A percentile compares a stretch with the other conserved stretches of the same genome.
phyloP scores from a whole-genome alignment of 1,140 invertebrate species.

The Drosophila micromelanica region DNA sequence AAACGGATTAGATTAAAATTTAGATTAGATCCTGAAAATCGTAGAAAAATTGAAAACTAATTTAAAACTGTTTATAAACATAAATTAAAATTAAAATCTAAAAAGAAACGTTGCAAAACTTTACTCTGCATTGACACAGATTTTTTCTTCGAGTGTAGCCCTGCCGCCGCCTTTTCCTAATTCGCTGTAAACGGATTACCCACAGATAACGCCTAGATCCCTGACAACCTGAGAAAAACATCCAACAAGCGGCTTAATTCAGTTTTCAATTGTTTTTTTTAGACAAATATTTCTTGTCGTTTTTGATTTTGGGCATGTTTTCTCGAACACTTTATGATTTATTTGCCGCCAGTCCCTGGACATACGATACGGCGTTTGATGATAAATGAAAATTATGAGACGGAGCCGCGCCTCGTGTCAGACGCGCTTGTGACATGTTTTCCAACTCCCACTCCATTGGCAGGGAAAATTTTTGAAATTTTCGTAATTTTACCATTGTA shows the following conservation, averaged over 20 bases:
- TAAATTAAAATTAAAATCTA: no score
- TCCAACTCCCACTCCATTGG: neutral
- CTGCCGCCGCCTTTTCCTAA: neutral
- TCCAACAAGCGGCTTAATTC: conserved; percentile 41
- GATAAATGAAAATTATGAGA: conserved; percentile 5
- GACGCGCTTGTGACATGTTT: conserved; percentile 18
- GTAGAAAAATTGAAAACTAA: no score
- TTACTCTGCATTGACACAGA: no score
- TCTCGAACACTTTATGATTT: conserved; percentile 3
- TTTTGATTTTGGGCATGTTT: neutral
- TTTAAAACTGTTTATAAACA: no score
- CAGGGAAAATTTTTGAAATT: conserved; percentile 9
- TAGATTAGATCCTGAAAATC: no score
- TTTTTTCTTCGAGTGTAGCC: no score
- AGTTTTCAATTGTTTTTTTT: conserved; percentile 4
- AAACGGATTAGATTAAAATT: no score
- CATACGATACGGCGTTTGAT: conserved; percentile 25
- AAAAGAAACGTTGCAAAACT: no score
- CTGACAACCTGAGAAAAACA: neutral
- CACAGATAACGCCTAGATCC: conserved; percentile 5
- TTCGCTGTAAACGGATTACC: neutral
- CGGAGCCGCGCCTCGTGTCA: conserved; percentile 18
- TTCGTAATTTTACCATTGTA: conserved; percentile 12
- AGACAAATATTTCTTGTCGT: conserved; percentile 44
- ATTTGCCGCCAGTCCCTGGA: conserved; percentile 7